Evolutionary conservation across 1,140 invertebrate genomes (phyloP), one percentile per base, ranked within the genome.

Genomic region (Aphidius ervi): DNA sequence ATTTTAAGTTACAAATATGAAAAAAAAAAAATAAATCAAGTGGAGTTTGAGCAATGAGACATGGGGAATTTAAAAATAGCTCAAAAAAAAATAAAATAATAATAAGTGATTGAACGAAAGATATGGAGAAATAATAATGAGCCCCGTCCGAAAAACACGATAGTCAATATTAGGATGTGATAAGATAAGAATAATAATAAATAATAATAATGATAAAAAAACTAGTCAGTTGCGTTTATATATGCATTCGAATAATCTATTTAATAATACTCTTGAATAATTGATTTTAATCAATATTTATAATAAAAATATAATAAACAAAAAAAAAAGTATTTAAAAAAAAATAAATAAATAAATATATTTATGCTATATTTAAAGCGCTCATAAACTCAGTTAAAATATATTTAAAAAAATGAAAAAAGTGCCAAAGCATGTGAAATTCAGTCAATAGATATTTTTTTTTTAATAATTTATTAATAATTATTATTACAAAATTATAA

Each of bases 161-260:
- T 79, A 79, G 78, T 80, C 76, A 80, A 80, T 80, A 80, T 80
- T 48, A 79, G 78, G 68, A 78, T 80, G 77, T 80, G 77, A 80
- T 80, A 80, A 69, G 76, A 70, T 74, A 66, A 77, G 67, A 54
- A 54, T 54, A 54, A 69, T 76, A 57, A 45, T 3, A 23, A 23
- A 23, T 3, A 23, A 31, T 31, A 31, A 31, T 16, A 31, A 31
- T 31, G 16, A 31, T 31, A 31, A 31, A 31, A 31, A 31, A 31
- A 70, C 69, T 74, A 76, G 70, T 78, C 71, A 70, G 76, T 73
- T 65, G 68, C 63, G 67, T 59, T 59, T 20, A 67, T 70, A 72
- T 56, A 64, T 54, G 56, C 62, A 68, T 62, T 68, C 56, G 61
- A 62, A 65, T 65, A 60, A 67, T 67, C 65, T 59, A 64, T 54